Evolutionary conservation across 2,888 invertebrate species (phyloP).

Genomic region (Heliconius hortense): DNA sequence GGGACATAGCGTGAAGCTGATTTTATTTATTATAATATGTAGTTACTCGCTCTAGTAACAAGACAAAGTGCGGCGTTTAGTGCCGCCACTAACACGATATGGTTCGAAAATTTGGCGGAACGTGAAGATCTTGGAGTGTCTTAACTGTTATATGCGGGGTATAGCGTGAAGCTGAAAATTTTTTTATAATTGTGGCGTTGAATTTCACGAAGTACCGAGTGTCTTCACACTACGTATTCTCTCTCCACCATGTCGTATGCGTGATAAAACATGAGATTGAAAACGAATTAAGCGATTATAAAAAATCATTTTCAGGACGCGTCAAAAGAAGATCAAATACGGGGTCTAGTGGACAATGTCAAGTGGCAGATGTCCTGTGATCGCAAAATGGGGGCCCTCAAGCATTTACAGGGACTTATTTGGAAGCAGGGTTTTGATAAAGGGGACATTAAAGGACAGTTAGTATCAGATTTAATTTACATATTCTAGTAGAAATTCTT

Average conservation of each 20-base stretch:
- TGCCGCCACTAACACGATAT: no score
- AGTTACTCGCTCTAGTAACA: no score
- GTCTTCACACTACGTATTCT: neutral
- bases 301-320: slow-evolving; percentile 63
- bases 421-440: slow-evolving; percentile 92
- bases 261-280: neutral
- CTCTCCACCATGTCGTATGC: neutral
- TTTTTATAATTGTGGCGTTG: no score
- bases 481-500: neutral
- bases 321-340: slow-evolving; percentile 78
- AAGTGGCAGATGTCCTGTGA: slow-evolving; percentile 91
- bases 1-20: no score
- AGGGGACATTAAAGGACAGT: slow-evolving; percentile 93
- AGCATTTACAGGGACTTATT: slow-evolving; percentile 94
- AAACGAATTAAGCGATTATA: neutral
- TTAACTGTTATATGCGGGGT: no score
- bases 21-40: no score
- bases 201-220: no score
- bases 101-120: no score
- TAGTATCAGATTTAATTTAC: slow-evolving; percentile 71
- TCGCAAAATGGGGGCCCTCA: slow-evolving; percentile 89
- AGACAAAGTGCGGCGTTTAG: no score
- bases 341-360: slow-evolving; percentile 86
- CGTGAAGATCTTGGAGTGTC: no score
- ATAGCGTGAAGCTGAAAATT: no score